Base-by-base conservation (phyloP, 2,113 vertebrate species). In the Lycaon pictus region DNA sequence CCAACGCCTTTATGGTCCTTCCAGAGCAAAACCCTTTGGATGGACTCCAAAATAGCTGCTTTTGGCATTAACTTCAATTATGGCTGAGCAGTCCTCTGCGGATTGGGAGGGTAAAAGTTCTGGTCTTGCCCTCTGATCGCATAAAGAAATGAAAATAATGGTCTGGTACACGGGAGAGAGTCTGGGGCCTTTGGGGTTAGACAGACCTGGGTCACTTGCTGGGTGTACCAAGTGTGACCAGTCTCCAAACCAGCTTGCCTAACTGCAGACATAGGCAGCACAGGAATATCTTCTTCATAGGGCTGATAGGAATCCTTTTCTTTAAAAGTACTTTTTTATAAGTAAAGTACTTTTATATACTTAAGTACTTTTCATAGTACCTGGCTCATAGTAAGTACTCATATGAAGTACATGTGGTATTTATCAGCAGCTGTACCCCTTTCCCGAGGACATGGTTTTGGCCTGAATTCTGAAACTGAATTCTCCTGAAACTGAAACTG, bases 11-110 rank as follows among this genome's bases (percentile, higher is more conserved):
- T 82, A 62, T n/a, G 80, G 81, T 43, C 58, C 93, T 85, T 93
- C 58, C 69, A 51, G 81, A 90, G 77, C 43, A 85, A 87, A 79
- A 77, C 37, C 93, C 62, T 94, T 32, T 88, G 88, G 81, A 37
- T 56, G 29, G 60, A 37, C n/a, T 96, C 96, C 89, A 89, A 83
- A 92, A 79, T 13, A 67, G 51, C 95, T 95, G 77, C 29, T 87
- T 97, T 80, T 69, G 82, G 93, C 87, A 67, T 35, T 16, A 80
- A 53, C 88, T 63, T 84, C 69, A 55, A 11, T 25, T 3, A 7
- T 22, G 58, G 85, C 51, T 22, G 51, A 58, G 53, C 22, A 72
- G 7, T 20, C 11, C 51, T 11, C n/a, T 2, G 16, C 37, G 62
- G 29, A 23, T 43, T 32, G 27, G 16, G 13, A 55, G 63, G 13